A percentile compares a stretch with the other conserved stretches of the same genome.
These are phyloP conservation scores for Lasius fuliginosus DNA, from an alignment of 2,888 invertebrate species.

Conservation along the genomic window DNA sequence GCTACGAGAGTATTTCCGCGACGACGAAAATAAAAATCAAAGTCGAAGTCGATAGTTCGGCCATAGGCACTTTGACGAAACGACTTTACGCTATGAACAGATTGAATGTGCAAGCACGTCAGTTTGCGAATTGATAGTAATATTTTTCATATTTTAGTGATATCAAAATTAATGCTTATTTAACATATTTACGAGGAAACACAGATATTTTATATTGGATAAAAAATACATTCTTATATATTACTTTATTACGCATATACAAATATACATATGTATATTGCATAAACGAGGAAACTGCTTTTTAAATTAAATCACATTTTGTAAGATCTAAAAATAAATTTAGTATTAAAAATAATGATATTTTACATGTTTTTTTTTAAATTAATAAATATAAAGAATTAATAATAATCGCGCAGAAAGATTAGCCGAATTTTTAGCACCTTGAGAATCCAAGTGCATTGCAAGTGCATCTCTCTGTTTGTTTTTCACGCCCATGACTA, in stretches of 20 bases:
- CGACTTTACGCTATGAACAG: not conserved
- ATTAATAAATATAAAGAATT: not conserved
- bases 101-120: not conserved
- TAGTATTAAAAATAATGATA: not conserved
- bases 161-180: not conserved
- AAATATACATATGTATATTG: not conserved
- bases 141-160: not conserved
- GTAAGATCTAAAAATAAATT: not conserved
- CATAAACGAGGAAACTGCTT: not conserved
- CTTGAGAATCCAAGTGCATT: not conserved
- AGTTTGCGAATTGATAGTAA: not conserved
- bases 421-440: not conserved
- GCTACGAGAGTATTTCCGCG: not conserved
- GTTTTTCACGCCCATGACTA: not conserved
- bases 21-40: slow-evolving; percentile 5
- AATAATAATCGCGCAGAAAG: not conserved
- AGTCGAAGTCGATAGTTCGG: slow-evolving; percentile 1
- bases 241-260: not conserved
- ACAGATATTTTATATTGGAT: not conserved
- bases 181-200: not conserved
- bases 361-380: not conserved
- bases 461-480: not conserved
- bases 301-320: not conserved
- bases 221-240: not conserved
- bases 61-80: too few relatives aligned